phyloP scores from a whole-genome alignment of 2,113 vertebrate species.

The Okapia johnstoni region DNA sequence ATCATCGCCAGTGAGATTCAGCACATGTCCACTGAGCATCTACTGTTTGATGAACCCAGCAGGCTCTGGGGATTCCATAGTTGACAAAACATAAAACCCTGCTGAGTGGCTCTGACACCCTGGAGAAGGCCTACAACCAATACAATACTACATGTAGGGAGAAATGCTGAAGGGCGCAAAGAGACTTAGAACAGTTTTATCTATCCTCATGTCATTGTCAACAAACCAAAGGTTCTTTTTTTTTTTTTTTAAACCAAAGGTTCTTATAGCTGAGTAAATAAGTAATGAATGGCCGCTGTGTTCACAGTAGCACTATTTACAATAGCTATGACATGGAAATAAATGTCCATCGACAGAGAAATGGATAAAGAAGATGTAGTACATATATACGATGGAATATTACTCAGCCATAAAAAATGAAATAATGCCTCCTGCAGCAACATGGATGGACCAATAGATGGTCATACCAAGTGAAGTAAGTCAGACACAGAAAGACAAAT shows the following conservation, averaged over 20 bases:
- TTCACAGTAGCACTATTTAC: background rate
- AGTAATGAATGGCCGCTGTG: background rate
- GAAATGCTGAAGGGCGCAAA: background rate
- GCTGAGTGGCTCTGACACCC: accelerated
- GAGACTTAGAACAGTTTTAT: background rate
- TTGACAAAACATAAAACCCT: background rate
- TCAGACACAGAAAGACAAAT: background rate
- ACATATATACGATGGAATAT: background rate
- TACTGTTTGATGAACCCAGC: accelerated
- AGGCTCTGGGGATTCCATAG: accelerated
- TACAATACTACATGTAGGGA: accelerated
- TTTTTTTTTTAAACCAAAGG: background rate
- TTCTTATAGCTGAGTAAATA: background rate
- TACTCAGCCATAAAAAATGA: background rate
- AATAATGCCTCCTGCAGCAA: background rate
- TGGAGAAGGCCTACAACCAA: accelerated
- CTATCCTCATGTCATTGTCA: background rate
- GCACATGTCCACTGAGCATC: accelerated
- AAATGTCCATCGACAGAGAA: background rate
- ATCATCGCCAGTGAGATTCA: accelerated
- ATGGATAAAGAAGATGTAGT: background rate
- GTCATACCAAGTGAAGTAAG: background rate
- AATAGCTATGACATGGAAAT: background rate
- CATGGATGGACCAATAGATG: background rate
- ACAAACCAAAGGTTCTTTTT: background rate